Base-by-base conservation (phyloP, 2,888 invertebrate species). In the Callosobruchus maculatus region DNA sequence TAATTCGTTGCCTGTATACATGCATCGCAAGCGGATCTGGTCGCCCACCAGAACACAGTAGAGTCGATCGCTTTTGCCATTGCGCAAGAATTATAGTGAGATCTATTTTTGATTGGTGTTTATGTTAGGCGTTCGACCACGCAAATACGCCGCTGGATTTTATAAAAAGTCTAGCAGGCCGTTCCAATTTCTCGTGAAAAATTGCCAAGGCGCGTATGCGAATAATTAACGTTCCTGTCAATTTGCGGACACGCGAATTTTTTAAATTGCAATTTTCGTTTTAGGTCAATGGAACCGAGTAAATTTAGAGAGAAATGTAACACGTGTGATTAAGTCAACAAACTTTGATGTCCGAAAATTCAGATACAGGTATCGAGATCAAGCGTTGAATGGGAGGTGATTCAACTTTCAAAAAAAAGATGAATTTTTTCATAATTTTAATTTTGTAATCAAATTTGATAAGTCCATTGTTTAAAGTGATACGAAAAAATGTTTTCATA, bases 41-140 rank as follows among this genome's bases (percentile, higher is more conserved):
- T 98, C 80, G 99, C 99, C 73, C 99, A 99, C 89, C 99, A 99
- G 88, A 99, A 99, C 90, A 94, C 99, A 82, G 99, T 99, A 74
- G 99, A 99, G 88, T 99, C 99, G 89, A 99, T 99, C 86, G 99
- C 98, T n/a, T n/a, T n/a, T 77, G 98, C 98, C 84, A 99, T 99
- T 87, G 99, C 99, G 83, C 97, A 98, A 89, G 99, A 99, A 89
- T 92, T 99, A 82, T 99, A 99, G 98, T 98, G 88, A 89, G 91
- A 75, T 5, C 20, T 22, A 68, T 49, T 49, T 49, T 69, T 49
- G 26, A 67, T 21, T 26, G 20, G 3, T 49, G 20, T 22, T 49
- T 49, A 49, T 49, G 49, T 49, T 49, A 49, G 1, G 9, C 49
- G 49, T n/a, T 49, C 49, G 49, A 49, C 49, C 49, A 49, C 49